phyloP scores from a whole-genome alignment of 2,113 vertebrate genomes.

The Petromus typicus region DNA sequence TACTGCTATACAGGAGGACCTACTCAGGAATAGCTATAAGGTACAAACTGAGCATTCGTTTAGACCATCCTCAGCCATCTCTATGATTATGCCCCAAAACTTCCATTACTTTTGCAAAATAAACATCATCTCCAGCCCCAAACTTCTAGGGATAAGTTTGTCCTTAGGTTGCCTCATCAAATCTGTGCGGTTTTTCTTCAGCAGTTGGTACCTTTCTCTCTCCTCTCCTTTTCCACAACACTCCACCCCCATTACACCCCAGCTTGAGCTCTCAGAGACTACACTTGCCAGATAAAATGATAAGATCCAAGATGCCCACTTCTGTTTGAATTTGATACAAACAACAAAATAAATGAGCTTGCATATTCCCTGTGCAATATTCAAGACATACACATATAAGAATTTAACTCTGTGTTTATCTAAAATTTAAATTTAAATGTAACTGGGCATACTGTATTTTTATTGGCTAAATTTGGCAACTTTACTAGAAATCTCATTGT shows the following conservation, averaged over 20 bases:
- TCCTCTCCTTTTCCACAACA: not conserved
- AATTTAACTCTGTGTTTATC: slow-evolving; percentile 7
- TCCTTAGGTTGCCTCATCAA: not conserved
- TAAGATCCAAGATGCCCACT: slow-evolving; percentile 26
- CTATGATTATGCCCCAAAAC: not conserved
- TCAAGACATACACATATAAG: slow-evolving; percentile 1
- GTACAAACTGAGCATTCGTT: not conserved
- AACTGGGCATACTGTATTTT: not conserved
- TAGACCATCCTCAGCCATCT: not conserved
- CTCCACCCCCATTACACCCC: not conserved
- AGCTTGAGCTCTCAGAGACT: slow-evolving; percentile 40
- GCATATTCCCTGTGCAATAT: slow-evolving; percentile 17
- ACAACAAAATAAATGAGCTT: slow-evolving; percentile 7
- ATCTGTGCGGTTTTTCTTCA: slow-evolving; percentile 39
- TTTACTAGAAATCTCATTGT: not conserved
- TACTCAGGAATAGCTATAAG: not conserved
- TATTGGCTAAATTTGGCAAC: slow-evolving; percentile 14
- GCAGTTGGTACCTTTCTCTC: not conserved
- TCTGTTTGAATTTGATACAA: slow-evolving; percentile 61
- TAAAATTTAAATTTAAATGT: slow-evolving; percentile 61
- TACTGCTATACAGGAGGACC: not conserved
- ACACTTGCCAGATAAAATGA: slow-evolving; percentile 41
- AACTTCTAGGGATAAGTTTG: not conserved
- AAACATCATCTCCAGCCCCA: not conserved
- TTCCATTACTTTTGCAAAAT: not conserved